Evolutionary conservation across 2,888 invertebrate genomes (phyloP).

Genomic region (Erebia aethiops): DNA sequence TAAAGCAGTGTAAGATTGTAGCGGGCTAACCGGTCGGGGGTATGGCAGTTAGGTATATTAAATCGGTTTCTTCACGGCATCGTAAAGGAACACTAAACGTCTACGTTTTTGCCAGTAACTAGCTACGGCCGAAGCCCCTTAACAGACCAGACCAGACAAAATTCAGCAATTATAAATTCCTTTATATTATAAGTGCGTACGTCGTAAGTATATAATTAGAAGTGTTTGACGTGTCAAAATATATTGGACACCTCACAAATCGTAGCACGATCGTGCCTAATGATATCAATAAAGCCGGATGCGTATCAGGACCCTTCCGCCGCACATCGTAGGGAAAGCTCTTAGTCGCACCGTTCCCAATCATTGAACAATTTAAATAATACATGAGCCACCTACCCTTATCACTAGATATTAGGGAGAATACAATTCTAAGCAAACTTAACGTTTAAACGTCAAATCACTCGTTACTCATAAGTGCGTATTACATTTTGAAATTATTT

Average conservation of each 20-base stretch:
- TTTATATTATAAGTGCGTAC: no score
- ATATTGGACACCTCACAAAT: conserved; percentile 7
- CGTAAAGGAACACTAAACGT: no score
- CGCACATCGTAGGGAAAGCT: neutral
- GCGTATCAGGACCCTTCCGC: conserved; percentile 7
- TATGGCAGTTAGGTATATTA: no score
- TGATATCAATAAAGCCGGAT: conserved; percentile 3
- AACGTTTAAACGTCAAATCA: conserved; percentile 37
- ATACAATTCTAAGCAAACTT: conserved; percentile 24
- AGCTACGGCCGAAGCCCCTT: no score
- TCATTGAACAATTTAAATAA: conserved; percentile 73
- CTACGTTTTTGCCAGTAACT: no score
- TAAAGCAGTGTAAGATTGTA: no score
- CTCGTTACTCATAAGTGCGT: neutral
- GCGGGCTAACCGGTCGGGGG: no score
- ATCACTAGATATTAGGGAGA: conserved; percentile 12
- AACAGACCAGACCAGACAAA: no score
- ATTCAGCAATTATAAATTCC: no score
- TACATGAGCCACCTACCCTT: conserved; percentile 57
- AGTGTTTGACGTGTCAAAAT: no score
- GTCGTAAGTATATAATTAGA: no score
- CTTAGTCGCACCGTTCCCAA: conserved; percentile 45
- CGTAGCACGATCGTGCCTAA: conserved; percentile 16
- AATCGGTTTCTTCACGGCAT: no score
- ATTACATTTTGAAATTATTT: neutral